Base-by-base conservation (phyloP, 2,113 vertebrate species). In the Chrysochloris asiatica region DNA sequence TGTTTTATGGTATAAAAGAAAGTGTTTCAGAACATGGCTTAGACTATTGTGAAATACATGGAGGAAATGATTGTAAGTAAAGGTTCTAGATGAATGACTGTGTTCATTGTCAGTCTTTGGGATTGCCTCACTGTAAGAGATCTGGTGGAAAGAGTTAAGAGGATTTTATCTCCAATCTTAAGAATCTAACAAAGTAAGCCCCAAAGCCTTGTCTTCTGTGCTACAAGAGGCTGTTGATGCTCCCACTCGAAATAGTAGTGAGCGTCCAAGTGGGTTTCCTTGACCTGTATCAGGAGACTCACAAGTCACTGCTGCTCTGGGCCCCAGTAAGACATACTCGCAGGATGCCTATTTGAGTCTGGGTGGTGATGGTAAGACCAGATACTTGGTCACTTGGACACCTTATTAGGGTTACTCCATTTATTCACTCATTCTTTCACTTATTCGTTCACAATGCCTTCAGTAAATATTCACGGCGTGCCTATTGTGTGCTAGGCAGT, bases 1-100 rank as follows among this genome's bases (percentile, higher is more conserved):
- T 93, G 54, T 75, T 93, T 88, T 95, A 43, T 77, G 13, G 65
- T 10, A 30, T 91, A 63, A 63, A 85, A 59, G 71, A 79, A 76
- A 81, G 41, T 47, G 59, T 14, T 85, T 88, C 65, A 83, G 81
- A 89, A 28, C 12, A 92, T 33, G 9, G 7, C n/a, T 88, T 92
- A 52, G 38, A 56, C 88, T 88, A 52, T 86, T 84, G 67, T 83
- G 52, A 89, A 43, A 30, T 84, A 43, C 21, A 81, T 90, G 41
- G n/a, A 92, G 43, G 17, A 93, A 38, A 4, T 69, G 87, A 80
- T 52, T 82, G 21, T 82, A 79, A 93, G 75, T 78, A 48, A 65
- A 28, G 78, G n/a, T 50, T 82, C 28, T 83, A 41, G 41, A 69
- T 81, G 79, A 81, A 56, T 41, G 47, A 12, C 41, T 48, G 5